Base-by-base conservation (phyloP, 2,797 vertebrate genomes). In the Pseudomugil gertrudae region DNA sequence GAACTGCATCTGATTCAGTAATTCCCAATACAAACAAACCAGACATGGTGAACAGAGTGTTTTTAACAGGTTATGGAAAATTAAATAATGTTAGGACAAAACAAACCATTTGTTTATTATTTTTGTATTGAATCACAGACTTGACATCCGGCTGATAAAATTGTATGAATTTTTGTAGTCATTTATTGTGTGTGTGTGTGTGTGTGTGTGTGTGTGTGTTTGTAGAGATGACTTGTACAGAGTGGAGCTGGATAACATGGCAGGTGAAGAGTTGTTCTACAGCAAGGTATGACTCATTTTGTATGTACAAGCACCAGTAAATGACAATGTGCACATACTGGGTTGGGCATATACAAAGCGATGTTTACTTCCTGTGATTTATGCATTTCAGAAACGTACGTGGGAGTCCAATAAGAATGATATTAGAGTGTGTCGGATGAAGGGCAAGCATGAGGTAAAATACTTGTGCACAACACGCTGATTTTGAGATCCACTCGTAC, bases 381-480 rank as follows among this genome's bases (percentile, higher is more conserved):
- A 0, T 71, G 60, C 51, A 54, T 63, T 47, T 47, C 91, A 98
- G 97, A 98, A 97, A 84, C 90, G 96, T 79, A 97, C 96, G 0
- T 98, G 97, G 97, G 94, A 90, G 80, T 97, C 97, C 30, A 98
- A 96, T 79, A 96, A 96, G 78, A 96, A 96, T 0, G 96, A 99
- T 89, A 98, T 98, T 67, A 93, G 95, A 76, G 96, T 98, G 90
- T 99, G 97, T 83, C 84, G 95, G 54, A 98, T 98, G 97, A 99
- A 98, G 90, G 97, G 97, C 83, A 98, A 99, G 74, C 96, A 97
- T 0, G 96, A 98, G 95, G 97, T 98, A 85, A 58, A 50, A 62
- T 29, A 54, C 52, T 55, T 2, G 9, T 47, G 47, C 62, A 63
- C 63, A 62, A 55, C 67, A 29, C 55, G n/a, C 55, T 57, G 67